Evolutionary conservation across 2,797 vertebrate species (phyloP), one percentile per base, ranked within the genome.

Genomic region (Typhlichthys subterraneus): DNA sequence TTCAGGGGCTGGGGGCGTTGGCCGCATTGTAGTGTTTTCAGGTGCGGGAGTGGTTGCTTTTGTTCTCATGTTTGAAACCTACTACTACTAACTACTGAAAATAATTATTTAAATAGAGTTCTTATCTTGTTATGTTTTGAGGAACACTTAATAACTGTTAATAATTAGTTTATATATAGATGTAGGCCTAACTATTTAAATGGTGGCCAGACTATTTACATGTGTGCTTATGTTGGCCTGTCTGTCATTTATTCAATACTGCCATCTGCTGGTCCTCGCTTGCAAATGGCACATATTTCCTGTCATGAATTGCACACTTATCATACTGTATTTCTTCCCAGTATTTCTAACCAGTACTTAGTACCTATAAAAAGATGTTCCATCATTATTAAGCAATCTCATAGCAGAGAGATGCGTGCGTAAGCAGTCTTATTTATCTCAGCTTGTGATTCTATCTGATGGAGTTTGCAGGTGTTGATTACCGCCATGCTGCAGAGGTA

Each of bases 181-280:
- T 23, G 23, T 23, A 23, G 23, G 23, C 23, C 23, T 38, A 38
- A 38, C 33, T 38, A 8, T 38, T 38, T 38, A 1, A 38, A 38
- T 38, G 33, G 5, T 38, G 33, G 7, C 33, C 4, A 38, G 33
- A 38, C 5, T 5, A 1, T 38, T 14, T 19, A 52, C 50, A 52
- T 52, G n/a, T 8, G 15, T 52, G 50, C 14, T 19, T 15, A 15
- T 57, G 33, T 17, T 6, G 17, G 6, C 2, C n/a, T 71, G 45
- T 15, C 17, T 0, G 50, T 13, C 11, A n/a, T 59, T 13, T 81
- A 70, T 88, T 84, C 69, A 88, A 90, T 47, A 88, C 85, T 90
- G 86, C 91, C 92, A 90, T 79, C 92, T 92, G 78, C 84, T 90
- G 90, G 83, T 51, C 5, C 1, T 3, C 2, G 3, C 8, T 9